Evolutionary conservation across 2,113 vertebrate species (phyloP).

Genomic region (Anhinga rufa): DNA sequence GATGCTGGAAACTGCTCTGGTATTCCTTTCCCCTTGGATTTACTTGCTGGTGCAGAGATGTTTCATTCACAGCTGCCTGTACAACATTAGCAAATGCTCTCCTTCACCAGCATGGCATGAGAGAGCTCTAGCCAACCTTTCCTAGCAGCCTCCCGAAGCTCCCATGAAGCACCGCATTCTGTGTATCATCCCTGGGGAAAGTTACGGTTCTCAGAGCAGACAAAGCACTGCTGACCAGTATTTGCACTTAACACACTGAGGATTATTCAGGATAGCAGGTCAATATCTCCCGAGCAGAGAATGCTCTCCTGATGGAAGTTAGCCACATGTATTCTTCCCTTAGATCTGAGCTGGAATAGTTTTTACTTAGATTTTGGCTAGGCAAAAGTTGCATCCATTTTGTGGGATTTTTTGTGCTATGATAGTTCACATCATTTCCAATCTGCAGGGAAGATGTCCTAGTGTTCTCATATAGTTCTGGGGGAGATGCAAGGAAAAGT

Average conservation of each 20-base stretch:
- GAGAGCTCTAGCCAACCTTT: neutral
- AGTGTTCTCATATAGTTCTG: neutral
- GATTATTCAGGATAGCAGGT: neutral
- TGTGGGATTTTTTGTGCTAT: neutral
- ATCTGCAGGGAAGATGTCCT: neutral
- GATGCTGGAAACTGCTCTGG: neutral
- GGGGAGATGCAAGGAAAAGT: neutral
- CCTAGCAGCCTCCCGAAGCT: fast-evolving
- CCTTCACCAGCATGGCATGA: fast-evolving
- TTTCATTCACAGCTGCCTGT: neutral
- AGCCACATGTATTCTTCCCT: neutral
- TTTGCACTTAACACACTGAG: neutral
- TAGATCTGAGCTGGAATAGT: neutral
- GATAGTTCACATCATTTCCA: neutral
- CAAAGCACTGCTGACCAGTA: neutral
- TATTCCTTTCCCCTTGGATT: neutral
- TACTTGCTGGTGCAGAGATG: fast-evolving
- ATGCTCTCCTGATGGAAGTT: neutral
- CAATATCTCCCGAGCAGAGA: neutral
- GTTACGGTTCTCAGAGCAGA: neutral
- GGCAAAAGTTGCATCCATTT: neutral
- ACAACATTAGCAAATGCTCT: fast-evolving
- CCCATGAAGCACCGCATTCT: neutral
- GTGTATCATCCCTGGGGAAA: neutral
- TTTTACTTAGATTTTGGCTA: neutral